phyloP scores from a whole-genome alignment of 2,113 vertebrate genomes.

The Petrocephalus zakoni region DNA sequence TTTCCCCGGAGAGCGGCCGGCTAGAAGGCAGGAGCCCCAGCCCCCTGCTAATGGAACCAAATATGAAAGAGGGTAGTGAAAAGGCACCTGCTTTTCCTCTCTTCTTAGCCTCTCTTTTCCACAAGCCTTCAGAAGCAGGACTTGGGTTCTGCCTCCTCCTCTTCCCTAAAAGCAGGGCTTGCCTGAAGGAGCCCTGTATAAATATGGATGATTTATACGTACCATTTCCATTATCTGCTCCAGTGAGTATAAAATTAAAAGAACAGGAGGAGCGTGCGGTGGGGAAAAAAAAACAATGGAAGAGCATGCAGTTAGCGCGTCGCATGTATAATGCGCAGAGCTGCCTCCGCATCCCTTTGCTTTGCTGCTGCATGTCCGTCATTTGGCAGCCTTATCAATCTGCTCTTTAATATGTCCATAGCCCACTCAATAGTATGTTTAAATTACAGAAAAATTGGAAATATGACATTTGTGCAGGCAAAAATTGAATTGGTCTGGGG shows the following conservation, averaged over 20 bases:
- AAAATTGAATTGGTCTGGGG: neutral
- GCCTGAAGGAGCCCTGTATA: conserved; percentile 26
- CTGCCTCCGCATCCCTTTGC: neutral
- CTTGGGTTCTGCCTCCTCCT: neutral
- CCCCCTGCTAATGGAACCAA: neutral
- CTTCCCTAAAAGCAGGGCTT: neutral
- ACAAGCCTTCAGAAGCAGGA: conserved; percentile 5
- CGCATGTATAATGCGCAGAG: neutral
- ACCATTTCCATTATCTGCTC: conserved; percentile 41
- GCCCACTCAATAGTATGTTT: neutral
- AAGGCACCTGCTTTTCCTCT: neutral
- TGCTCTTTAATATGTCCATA: neutral
- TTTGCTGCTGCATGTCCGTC: neutral
- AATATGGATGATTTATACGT: conserved; percentile 36
- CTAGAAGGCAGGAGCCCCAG: neutral
- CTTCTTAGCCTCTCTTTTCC: neutral
- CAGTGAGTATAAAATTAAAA: conserved; percentile 40
- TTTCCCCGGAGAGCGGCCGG: neutral
- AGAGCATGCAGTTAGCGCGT: neutral
- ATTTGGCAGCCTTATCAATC: neutral
- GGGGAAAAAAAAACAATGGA: conserved; percentile 7
- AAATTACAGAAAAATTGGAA: neutral
- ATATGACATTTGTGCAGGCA: neutral
- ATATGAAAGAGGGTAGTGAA: neutral
- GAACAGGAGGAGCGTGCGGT: conserved; percentile 15